Evolutionary conservation across 2,113 vertebrate genomes (phyloP).

Genomic region (Ciconia stormi): DNA sequence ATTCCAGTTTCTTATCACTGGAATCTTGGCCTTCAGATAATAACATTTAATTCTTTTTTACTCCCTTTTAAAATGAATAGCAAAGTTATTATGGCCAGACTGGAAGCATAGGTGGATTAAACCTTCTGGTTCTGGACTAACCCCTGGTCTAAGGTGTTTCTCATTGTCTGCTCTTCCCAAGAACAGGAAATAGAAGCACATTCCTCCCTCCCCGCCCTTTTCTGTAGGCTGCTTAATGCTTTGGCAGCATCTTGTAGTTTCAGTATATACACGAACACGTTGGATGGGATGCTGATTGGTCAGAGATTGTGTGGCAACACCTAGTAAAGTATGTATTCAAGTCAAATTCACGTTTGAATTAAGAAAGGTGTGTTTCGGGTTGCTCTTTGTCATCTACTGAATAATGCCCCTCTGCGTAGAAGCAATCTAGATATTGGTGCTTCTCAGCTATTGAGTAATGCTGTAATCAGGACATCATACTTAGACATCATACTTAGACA

Average conservation of each 20-base stretch:
- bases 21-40: conserved; percentile 29
- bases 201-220: conserved; percentile 24
- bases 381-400: not conserved
- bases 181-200: conserved; percentile 31
- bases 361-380: not conserved
- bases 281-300: conserved; percentile 11
- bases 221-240: conserved; percentile 45
- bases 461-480: not conserved
- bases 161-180: not conserved
- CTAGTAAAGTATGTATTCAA: not conserved
- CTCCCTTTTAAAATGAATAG: not conserved
- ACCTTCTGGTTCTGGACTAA: not conserved
- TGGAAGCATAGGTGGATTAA: not conserved
- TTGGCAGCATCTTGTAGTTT: conserved; percentile 29
- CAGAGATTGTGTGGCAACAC: not conserved
- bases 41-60: not conserved
- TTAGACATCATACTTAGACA: not conserved
- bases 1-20: conserved; percentile 6
- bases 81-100: not conserved
- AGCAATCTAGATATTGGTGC: not conserved
- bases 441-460: not conserved
- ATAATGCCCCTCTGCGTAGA: not conserved
- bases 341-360: not conserved
- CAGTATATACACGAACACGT: not conserved
- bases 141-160: not conserved